Evolutionary conservation across 2,888 invertebrate species (phyloP).

Genomic region (Sinelater perroti): DNA sequence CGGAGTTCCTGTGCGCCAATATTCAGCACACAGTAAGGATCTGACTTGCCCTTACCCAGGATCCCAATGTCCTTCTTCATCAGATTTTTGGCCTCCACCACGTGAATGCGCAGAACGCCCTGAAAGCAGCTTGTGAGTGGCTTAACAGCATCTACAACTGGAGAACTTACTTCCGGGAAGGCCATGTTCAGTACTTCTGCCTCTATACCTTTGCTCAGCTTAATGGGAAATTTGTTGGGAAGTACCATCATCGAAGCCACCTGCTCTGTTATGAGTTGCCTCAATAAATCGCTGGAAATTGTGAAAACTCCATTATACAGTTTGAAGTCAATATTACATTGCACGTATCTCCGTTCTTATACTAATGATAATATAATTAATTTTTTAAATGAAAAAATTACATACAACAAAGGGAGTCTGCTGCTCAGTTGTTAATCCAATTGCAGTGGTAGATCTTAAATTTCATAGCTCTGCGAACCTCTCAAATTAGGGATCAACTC

Average conservation of each 20-base stretch:
- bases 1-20: constrained; percentile 94
- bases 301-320: no score
- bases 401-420: no score
- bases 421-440: no score
- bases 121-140: no score
- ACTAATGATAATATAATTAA: no score
- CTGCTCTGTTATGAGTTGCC: constrained; percentile 89
- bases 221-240: constrained; percentile 94
- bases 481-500: no score
- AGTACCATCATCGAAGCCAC: constrained; percentile 92
- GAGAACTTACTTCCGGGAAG: constrained; percentile 81
- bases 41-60: constrained; percentile 92
- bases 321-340: no score
- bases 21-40: constrained; percentile 92
- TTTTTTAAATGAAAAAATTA: no score
- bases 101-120: constrained; percentile 94
- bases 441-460: no score
- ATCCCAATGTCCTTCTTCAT: constrained; percentile 96
- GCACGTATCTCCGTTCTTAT: no score
- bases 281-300: constrained; percentile 83
- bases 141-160: neutral
- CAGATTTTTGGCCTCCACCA: constrained; percentile 93
- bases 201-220: constrained; percentile 85
- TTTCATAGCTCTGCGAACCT: no score
- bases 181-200: constrained; percentile 85